Evolutionary conservation across 2,888 invertebrate genomes (phyloP), one percentile per base, ranked within the genome.

Genomic region (Oscheius sp.): DNA sequence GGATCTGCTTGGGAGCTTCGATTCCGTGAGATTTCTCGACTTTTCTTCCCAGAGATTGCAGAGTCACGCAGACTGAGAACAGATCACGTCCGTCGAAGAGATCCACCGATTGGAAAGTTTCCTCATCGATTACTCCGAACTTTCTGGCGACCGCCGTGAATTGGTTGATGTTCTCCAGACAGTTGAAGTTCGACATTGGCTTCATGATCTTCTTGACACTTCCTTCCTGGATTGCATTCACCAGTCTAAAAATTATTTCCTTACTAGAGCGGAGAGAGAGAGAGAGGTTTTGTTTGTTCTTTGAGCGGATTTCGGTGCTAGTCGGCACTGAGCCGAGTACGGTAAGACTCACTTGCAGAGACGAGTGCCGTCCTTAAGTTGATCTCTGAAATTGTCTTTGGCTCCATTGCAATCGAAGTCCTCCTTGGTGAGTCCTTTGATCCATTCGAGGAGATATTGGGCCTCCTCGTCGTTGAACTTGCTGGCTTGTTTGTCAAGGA

Each of bases 111-210:
- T 96, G 96, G 91, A 96, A 97, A 50, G 93, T 93, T 89, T 97
- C 96, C 64, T 81, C 84, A 53, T 81, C 82, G 63, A 94, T 94
- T 4, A 98, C 95, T 39, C 96, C 97, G 75, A 95, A 90, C 68
- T 90, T 91, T 87, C 91, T 92, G 66, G 93, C 94, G 8, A 92
- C 92, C 78, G 92, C 92, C 71, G 95, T 89, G 90, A 97, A 97
- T 12, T 92, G 92, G 88, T 95, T 94, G 84, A 97, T 96, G 88
- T 97, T 97, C 89, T 97, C 96, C 95, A 96, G 96, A 89, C 95
- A 95, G 87, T 95, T 96, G 89, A 96, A 97, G 72, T 94, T 95
- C 92, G 94, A 92, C 86, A 91, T 91, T 69, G 92, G 92, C 82
- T 91, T 91, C 88, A 96, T 96, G 82, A 96, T 91, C 89, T 95